phyloP scores from a whole-genome alignment of 1,140 invertebrate species.

The Aricia agestis region DNA sequence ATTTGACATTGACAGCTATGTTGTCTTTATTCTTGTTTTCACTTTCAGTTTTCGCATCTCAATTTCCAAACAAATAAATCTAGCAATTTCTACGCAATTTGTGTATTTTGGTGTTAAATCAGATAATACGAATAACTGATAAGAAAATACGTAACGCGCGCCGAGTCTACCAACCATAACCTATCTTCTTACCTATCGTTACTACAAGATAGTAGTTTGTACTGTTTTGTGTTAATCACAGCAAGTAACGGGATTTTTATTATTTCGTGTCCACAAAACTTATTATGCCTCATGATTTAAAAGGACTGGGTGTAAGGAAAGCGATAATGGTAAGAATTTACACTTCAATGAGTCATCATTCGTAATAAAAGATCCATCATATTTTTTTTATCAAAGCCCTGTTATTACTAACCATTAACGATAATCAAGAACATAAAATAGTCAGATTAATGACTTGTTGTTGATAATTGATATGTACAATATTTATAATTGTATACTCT shows the following conservation, averaged over 20 bases:
- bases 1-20: not conserved
- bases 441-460: too few species aligned
- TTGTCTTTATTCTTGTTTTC: not conserved
- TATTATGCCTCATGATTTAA: constrained; percentile 73
- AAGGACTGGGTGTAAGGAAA: constrained; percentile 64
- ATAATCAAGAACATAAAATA: too few species aligned
- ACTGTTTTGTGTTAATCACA: not conserved
- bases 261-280: constrained; percentile 36
- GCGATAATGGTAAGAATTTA: constrained; percentile 53
- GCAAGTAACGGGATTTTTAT: constrained; percentile 33
- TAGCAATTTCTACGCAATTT: not conserved
- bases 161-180: not conserved
- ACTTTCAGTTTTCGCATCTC: not conserved
- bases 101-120: not conserved
- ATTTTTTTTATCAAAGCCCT: too few species aligned
- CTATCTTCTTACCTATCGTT: too few species aligned
- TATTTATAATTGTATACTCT: too few species aligned
- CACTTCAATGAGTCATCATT: not conserved
- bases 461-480: too few species aligned
- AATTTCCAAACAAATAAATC: not conserved
- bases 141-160: not conserved
- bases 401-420: too few species aligned
- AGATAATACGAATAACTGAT: not conserved
- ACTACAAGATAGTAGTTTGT: too few species aligned
- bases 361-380: not conserved